Evolutionary conservation across 2,113 vertebrate species (phyloP).

Genomic region (Columbina picui): DNA sequence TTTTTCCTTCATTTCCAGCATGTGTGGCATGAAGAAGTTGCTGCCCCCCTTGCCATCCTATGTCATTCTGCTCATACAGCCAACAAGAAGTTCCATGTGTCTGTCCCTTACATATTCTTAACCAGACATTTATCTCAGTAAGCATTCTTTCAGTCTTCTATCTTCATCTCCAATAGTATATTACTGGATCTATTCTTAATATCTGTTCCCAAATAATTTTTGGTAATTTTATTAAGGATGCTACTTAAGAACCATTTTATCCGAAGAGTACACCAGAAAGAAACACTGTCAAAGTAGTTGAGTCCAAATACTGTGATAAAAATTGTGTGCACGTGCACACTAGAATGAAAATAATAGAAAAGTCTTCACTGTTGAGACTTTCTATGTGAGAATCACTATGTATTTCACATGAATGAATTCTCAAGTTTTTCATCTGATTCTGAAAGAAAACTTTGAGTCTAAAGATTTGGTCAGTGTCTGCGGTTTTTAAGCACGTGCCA

Average conservation of each 20-base stretch:
- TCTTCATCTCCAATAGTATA: background rate
- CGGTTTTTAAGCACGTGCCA: background rate
- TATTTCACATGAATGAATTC: background rate
- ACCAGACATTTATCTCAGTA: background rate
- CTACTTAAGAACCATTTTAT: background rate
- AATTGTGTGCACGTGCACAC: too few relatives aligned
- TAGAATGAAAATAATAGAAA: background rate
- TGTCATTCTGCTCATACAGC: background rate
- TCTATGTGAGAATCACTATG: accelerated
- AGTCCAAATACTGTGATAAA: background rate
- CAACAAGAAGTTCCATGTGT: background rate
- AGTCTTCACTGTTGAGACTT: background rate
- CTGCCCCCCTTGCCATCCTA: background rate
- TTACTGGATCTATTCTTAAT: background rate
- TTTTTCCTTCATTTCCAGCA: background rate
- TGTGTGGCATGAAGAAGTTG: background rate
- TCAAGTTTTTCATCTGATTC: background rate
- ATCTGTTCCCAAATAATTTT: background rate
- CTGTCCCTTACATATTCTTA: background rate
- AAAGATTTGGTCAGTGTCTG: background rate
- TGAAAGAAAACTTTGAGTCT: background rate
- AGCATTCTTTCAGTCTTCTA: background rate
- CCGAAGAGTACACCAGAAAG: background rate
- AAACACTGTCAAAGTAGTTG: background rate
- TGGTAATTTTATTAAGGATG: background rate